These are phyloP conservation scores for Mycteria americana DNA, from an alignment of 2,797 vertebrate species.

Conservation along the genomic window DNA sequence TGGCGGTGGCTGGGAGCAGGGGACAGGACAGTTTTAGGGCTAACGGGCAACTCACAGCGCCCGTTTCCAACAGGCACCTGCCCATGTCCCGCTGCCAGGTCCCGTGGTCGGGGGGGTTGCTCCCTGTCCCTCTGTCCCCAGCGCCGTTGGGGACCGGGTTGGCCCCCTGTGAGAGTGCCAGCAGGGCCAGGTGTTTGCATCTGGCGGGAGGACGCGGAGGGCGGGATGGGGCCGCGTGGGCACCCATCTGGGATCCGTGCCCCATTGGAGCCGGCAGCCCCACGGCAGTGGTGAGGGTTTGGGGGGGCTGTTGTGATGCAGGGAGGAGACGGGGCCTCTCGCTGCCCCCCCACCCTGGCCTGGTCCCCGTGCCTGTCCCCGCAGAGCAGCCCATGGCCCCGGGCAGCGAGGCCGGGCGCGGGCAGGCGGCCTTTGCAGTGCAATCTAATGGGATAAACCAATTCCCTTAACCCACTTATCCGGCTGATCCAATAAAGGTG, in stretches of 20 bases:
- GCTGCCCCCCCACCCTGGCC: fast-evolving
- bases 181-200: neutral
- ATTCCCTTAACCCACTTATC: conserved; percentile 58
- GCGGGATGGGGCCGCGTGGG: fast-evolving
- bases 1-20: neutral
- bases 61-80: fast-evolving
- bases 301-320: neutral
- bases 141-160: fast-evolving
- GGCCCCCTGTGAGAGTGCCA: too few relatives aligned
- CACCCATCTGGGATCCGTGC: neutral
- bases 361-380: neutral
- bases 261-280: neutral
- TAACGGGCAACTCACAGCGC: fast-evolving
- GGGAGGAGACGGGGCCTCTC: fast-evolving
- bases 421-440: neutral
- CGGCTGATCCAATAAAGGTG: conserved; percentile 57
- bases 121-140: neutral
- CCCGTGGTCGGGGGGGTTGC: fast-evolving
- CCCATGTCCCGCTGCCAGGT: neutral
- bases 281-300: fast-evolving
- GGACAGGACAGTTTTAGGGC: fast-evolving
- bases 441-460: conserved; percentile 54
- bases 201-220: neutral
- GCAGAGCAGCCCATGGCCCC: neutral
- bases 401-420: neutral